Evolutionary conservation across 2,113 vertebrate genomes (phyloP).

Genomic region (Ovibos moschatus): DNA sequence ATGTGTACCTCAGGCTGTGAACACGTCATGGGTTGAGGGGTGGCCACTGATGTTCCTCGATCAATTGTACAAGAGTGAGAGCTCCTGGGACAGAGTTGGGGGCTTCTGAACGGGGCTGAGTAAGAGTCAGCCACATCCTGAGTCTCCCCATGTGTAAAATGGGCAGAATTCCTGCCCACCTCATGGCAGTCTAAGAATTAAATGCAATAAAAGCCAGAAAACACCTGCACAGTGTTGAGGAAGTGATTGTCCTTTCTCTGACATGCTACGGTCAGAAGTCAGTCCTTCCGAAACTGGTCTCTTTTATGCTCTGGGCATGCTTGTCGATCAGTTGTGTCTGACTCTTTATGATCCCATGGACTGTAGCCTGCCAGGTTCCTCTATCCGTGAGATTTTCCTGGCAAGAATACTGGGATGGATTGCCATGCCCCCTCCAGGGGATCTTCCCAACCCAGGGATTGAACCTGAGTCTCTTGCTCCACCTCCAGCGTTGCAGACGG

Average conservation of each 20-base stretch:
- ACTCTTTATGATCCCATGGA: neutral
- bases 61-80: neutral
- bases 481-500: accelerated
- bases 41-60: neutral
- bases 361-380: neutral
- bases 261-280: neutral
- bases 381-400: neutral
- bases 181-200: neutral
- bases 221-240: no score
- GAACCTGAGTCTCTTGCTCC: neutral
- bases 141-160: neutral
- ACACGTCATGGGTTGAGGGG: neutral
- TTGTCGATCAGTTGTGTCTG: neutral
- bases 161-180: neutral
- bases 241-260: neutral
- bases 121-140: neutral
- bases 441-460: neutral
- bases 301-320: neutral
- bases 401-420: neutral
- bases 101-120: neutral
- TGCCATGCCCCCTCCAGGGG: neutral
- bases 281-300: neutral
- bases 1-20: neutral
- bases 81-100: neutral
- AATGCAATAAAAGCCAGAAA: neutral